A percentile compares a stretch with the other conserved stretches of the same genome.
Conservation (phyloP, 2,797 vertebrate species). For the Smutsia gigantea region DNA sequence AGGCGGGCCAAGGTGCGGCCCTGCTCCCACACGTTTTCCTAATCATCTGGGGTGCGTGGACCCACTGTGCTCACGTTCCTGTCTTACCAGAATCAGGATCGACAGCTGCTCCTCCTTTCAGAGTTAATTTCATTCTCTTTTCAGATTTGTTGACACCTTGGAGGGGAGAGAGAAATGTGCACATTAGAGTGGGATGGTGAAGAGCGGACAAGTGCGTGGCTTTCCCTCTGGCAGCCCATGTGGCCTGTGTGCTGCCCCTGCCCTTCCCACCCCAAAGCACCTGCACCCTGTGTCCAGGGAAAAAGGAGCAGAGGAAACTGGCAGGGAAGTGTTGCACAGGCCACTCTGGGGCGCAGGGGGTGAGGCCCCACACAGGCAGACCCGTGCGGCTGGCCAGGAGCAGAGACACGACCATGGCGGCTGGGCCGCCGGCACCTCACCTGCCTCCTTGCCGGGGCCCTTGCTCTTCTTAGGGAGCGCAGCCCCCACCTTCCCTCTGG, state of each 20-base stretch:
- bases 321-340: neutral
- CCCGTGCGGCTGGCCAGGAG: neutral
- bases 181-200: neutral
- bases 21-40: neutral
- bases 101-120: slow-evolving; percentile 98
- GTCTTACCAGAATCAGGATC: slow-evolving; percentile 95
- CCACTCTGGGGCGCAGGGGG: neutral
- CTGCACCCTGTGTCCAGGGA: neutral
- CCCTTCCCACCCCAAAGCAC: neutral
- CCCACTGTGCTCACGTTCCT: fast-evolving
- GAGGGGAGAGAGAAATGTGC: neutral
- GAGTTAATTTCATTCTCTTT: slow-evolving; percentile 98
- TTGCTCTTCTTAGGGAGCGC: slow-evolving; percentile 89
- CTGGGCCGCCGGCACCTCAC: slow-evolving; percentile 77
- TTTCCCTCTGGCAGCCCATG: no score
- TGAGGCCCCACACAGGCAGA: neutral
- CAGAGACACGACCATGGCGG: neutral
- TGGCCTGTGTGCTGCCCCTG: no score
- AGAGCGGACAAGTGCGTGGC: neutral
- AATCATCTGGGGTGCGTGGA: fast-evolving
- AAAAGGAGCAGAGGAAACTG: fast-evolving
- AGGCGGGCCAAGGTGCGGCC: fast-evolving
- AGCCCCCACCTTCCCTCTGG: slow-evolving; percentile 89
- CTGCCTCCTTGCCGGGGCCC: slow-evolving; percentile 93
- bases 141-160: slow-evolving; percentile 93